Base-by-base conservation (phyloP, 2,888 invertebrate genomes). In the Dioctria linearis region DNA sequence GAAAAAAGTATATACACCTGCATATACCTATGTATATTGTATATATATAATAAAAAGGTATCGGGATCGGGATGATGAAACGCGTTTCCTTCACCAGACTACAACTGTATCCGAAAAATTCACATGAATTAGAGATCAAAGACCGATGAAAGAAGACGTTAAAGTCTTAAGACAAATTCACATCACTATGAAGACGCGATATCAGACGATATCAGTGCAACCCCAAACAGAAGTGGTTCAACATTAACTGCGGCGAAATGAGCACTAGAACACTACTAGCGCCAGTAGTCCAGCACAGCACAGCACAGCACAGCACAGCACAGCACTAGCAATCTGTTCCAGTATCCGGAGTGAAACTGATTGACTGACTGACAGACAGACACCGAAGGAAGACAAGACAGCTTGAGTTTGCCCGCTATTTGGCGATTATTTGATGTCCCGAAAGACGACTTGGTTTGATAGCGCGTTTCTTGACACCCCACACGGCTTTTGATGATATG, bases 91-190 rank as follows among this genome's bases (percentile, higher is more conserved):
- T 2, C 25, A 25, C 59, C 42, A 73, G 39, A 69, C 67, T 69
- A 57, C 42, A 5, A 40, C 59, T 73, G n/a, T 73, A 13, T 51
- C 73, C 13, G 49, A 49, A 69, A 69, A 69, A 49, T 39, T 69
- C 69, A 51, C 69, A 6, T 8, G 37, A 49, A 69, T 39, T 51
- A 42, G 51, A 69, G 69, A 69, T 69, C 69, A 69, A 69, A 69
- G 69, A 69, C 69, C 69, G 37, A 69, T 11, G 25, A 37, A 51
- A 25, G 69, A 75, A 46, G 59, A 43, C 25, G 42, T 25, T 8
- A 42, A 57, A 57, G 3, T 63, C 37, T 37, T 13, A 66, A 65
- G 37, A 37, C 65, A 37, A 43, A 4, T 42, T n/a, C 11, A 25
- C 25, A 25, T 25, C 25, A 25, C 25, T 25, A 25, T 25, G 25